Base-by-base conservation (phyloP, 2,888 invertebrate species). In the Drosophila ustulata region DNA sequence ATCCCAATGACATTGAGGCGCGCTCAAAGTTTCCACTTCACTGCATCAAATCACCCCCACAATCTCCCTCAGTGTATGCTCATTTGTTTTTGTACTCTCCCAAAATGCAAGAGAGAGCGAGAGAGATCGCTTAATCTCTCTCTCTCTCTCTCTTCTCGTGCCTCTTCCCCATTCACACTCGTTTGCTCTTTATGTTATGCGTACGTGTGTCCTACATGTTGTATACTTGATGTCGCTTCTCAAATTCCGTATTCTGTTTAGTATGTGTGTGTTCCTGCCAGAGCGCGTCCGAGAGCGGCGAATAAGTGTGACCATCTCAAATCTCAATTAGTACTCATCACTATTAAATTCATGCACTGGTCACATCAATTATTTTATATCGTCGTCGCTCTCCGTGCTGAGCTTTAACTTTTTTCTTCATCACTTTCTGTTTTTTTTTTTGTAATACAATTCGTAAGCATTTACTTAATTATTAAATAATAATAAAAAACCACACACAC, bases 401-500 rank as follows among this genome's bases (percentile, higher is more conserved):
- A 23, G 55, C 32, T 67, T 58, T 5, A 66, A 64, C 11, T 13
- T 53, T 53, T 46, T 47, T 47, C 39, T 41, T 18, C 18, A 41
- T 58, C 56, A 63, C 46, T 49, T 62, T 53, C 18, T 18, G 18
- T 47, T 51, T 55, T 73, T 77, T 81, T 76, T 75, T 68, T 75
- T 64, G 30, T 46, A 59, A 46, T 58, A 78, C 64, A 70, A 65
- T 65, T 66, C 52, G 71, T 83, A 81, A 81, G 83, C 83, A 81
- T 81, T 80, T 82, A 83, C 82, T 85, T 85, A 83, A 83, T 75
- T 82, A 82, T 70, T 59, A 77, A 75, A 50, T 63, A 74, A 64
- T 55, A 63, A 57, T 46, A 71, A 7, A 61, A 39, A 47, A 50
- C 3, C 34, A 66, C 11, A 50, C 49, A 47, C 41, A 50, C 32